Evolutionary conservation across 1,140 invertebrate species (phyloP).

Genomic region (Zaprionus kolodkinae): DNA sequence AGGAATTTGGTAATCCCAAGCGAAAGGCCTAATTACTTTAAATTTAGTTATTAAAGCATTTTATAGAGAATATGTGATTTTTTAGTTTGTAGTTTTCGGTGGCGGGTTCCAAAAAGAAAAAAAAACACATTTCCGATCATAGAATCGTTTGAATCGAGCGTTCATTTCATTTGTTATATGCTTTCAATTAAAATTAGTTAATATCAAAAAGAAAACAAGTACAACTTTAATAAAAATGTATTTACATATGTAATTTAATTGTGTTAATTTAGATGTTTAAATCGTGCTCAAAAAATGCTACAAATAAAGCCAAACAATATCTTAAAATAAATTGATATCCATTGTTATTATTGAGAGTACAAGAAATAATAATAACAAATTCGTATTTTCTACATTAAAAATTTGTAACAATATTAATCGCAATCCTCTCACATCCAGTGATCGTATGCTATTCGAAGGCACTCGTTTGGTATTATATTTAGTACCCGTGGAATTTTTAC

Average conservation of each 20-base stretch:
- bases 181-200: conserved; percentile 48
- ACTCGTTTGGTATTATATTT: neutral
- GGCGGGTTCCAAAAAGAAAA: conserved; percentile 54
- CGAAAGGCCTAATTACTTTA: conserved; percentile 27
- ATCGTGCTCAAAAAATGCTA: conserved; percentile 57
- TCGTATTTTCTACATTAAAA: too few relatives aligned
- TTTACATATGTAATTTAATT: conserved; percentile 59
- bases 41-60: conserved; percentile 46
- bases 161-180: conserved; percentile 31
- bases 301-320: conserved; percentile 19
- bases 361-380: too few relatives aligned
- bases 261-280: conserved; percentile 61
- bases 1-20: conserved; percentile 68
- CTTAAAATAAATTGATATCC: neutral
- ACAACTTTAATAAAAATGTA: conserved; percentile 56
- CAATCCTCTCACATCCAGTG: neutral
- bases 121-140: conserved; percentile 36
- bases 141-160: conserved; percentile 11
- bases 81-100: conserved; percentile 75
- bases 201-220: conserved; percentile 39
- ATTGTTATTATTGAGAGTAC: neutral
- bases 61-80: conserved; percentile 68
- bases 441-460: neutral
- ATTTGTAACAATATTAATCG: neutral
- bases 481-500: neutral